Base-by-base conservation (phyloP, 2,888 invertebrate genomes). In the Artemia sinica region DNA sequence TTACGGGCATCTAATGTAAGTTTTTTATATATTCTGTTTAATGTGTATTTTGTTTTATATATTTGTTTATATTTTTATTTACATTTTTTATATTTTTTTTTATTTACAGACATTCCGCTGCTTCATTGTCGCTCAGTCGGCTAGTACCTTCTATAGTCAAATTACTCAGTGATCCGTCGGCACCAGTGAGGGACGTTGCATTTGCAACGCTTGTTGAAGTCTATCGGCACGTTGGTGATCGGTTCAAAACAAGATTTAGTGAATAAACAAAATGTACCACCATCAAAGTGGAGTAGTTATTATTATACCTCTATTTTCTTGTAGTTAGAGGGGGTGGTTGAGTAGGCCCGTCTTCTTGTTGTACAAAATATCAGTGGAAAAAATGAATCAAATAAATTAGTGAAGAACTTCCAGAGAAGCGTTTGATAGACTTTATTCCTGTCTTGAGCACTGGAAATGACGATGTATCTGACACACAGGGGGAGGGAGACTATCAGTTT, bases 201-300 rank as follows among this genome's bases (percentile, higher is more conserved):
- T 83, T 88, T 76, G 85, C 85, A 74, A 87, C 93, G 10, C 78
- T 95, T 67, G 87, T 91, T 58, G 91, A 93, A 76, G 86, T 94
- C 66, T 96, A 95, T 77, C 84, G 89, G 75, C 92, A 94, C 79
- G 91, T 93, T 69, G 92, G 92, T 75, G 95, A 95, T 76, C 84
- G 88, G 77, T 81, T 95, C 72, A 80, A 91, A 74, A n/a, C 80
- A 82, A 67, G 94, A 95, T 77, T 80, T 95, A 72, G 84, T 86
- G 75, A 87, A 86, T 77, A 89, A 91, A 75, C 86, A 88, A 75
- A 74, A 73, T 67, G 75, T 81, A 66, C 76, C 78, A 49, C 76
- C 75, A 65, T 75, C 77, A 67, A 80, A 78, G 81, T 81, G 74
- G 74, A 76, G 73, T 51, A 41, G n/a, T 50, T 65, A n/a, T n/a